Base-by-base conservation (phyloP, 23 tunicate genomes). In the Halocynthia roretzi region DNA sequence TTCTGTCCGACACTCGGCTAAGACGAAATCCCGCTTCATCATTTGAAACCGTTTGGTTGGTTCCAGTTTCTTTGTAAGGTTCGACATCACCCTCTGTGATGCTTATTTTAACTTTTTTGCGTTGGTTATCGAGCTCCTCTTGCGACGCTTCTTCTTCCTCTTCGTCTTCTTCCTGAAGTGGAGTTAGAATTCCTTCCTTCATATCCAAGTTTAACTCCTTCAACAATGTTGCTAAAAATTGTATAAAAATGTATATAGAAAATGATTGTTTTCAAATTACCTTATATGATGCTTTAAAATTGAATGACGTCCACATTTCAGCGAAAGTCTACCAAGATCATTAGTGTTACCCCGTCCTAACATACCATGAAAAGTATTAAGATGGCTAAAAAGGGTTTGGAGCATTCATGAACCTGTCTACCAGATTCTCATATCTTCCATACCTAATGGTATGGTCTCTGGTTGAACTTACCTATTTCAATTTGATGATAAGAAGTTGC, bases 141-240 rank as follows among this genome's bases (percentile, higher is more conserved):
- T 2, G 4, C 12, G 12, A 21, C 71, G 12, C 54, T 10, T 70
- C 55, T 8, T 10, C 75, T 14, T 78, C 87, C 12, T 67, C 73
- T 31, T 84, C 87, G 52, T 78, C 84, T 55, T 71, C 86, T 62
- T 88, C 87, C 10, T 77, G 80, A 10, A 81, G 82, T 5, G 95
- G 87, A 5, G 95, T 77, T 6, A 74, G 44, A 15, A 80, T 49
- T 8, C 53, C 62, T 48, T 82, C 87, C 10, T 84, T 75, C 9
- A 88, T 68, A 54, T 88, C 95, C 10, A 86, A 67, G 69, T 83
- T 88, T 7, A 88, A 77, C 60, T 88, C 87, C 80, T 88, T 88
- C 56, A 88, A 57, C 6, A 88, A 54, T 10, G 84, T 72, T 40
- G 88, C 95, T 88, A 10, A 0, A 67, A 11, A n/a, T n/a, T n/a